A percentile compares a stretch with the other conserved stretches of the same genome.
Conservation (phyloP, 1,140 invertebrate species). For the Calosoma granatense region DNA sequence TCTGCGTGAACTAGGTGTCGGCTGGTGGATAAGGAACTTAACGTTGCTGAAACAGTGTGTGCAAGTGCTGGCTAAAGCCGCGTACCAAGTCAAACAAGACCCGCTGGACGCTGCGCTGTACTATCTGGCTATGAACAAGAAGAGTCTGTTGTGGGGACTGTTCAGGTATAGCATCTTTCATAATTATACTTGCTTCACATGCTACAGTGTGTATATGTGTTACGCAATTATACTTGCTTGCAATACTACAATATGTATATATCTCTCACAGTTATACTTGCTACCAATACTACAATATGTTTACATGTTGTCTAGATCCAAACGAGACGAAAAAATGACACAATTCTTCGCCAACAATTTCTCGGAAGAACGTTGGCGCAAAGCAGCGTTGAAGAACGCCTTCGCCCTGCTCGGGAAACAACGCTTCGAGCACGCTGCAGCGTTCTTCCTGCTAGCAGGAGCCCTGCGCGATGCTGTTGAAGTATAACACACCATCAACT, state of each 20-base stretch:
- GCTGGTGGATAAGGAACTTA: conserved; percentile 93
- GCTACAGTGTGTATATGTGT: too few relatives aligned
- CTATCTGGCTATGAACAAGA: conserved; percentile 98
- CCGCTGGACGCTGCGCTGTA: conserved; percentile 96
- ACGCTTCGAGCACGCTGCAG: conserved; percentile 85
- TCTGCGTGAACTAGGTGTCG: conserved; percentile 83
- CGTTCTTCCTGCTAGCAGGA: conserved; percentile 91
- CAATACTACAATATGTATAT: too few relatives aligned
- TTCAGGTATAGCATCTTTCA: conserved; percentile 43
- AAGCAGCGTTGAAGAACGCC: conserved; percentile 95
- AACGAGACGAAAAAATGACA: conserved; percentile 85
- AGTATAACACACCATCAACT: conserved; percentile 49
- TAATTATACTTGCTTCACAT: too few relatives aligned
- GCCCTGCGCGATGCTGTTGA: conserved; percentile 91
- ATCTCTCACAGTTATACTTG: too few relatives aligned
- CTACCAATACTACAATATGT: not conserved
- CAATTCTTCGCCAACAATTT: conserved; percentile 95
- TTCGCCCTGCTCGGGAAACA: conserved; percentile 93
- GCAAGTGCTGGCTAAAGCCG: conserved; percentile 89
- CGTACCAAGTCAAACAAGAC: conserved; percentile 83
- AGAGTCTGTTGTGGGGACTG: conserved; percentile 90
- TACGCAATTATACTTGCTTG: too few relatives aligned
- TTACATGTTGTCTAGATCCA: conserved; percentile 45
- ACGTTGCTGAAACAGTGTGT: conserved; percentile 72
- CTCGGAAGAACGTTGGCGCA: conserved; percentile 83